phyloP scores from a whole-genome alignment of 2,113 vertebrate genomes.

The Acanthisitta chloris region DNA sequence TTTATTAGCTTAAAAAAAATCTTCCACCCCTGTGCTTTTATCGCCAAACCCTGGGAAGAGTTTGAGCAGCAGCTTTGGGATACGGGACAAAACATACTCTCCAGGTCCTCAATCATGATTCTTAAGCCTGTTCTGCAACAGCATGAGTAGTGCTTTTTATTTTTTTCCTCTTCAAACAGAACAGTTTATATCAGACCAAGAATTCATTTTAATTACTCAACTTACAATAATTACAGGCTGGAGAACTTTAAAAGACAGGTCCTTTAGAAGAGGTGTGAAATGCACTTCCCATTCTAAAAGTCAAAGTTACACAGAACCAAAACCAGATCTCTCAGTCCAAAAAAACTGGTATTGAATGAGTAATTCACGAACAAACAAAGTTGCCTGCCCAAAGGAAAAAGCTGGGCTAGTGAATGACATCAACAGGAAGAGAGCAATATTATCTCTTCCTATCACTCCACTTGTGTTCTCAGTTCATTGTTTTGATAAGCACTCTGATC shows the following conservation, averaged over 20 bases:
- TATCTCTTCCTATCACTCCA: conserved; percentile 57
- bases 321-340: not conserved
- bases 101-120: not conserved
- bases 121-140: not conserved
- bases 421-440: conserved; percentile 38
- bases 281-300: not conserved
- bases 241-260: not conserved
- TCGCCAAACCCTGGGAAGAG: not conserved
- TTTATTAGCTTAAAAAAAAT: not conserved
- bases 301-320: not conserved
- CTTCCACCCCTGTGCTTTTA: not conserved
- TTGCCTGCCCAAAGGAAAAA: conserved; percentile 27
- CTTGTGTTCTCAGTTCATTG: not conserved
- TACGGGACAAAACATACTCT: not conserved
- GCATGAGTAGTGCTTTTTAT: not conserved
- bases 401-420: not conserved
- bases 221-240: not conserved
- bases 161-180: no score
- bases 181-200: not conserved
- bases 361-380: conserved; percentile 36
- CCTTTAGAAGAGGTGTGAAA: not conserved
- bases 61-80: not conserved
- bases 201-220: not conserved
- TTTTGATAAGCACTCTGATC: not conserved
- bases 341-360: not conserved